Evolutionary conservation across 2,113 vertebrate genomes (phyloP), one percentile per base, ranked within the genome.

Genomic region (Callipepla californica): DNA sequence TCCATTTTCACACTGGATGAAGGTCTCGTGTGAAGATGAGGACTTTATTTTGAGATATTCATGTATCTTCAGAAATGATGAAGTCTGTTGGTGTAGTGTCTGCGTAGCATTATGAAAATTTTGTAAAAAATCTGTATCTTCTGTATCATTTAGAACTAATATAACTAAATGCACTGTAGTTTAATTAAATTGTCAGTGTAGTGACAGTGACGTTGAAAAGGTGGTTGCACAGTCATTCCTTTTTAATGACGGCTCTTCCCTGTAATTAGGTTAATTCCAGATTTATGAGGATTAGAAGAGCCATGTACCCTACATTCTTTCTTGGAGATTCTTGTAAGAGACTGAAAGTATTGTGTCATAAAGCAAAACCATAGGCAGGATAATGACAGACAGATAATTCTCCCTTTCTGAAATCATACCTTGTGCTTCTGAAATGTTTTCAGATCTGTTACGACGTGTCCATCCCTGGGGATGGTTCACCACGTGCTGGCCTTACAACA

Each of bases 161-260:
- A 95, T 92, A 97, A 86, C 55, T 80, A 74, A 96, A 93, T 55
- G 80, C 78, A 73, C 23, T 45, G 85, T 48, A 84, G 47, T 70
- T 84, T 97, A 96, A 96, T 97, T 96, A 97, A 97, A 92, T 86
- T 96, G 77, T 94, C 95, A 74, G 9, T 76, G 42, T 72, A 36
- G 48, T 95, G 89, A 91, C 83, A 75, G 62, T 47, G 42, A 94
- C 8, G 21, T 95, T 96, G 93, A 88, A 90, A 94, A 97, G 77
- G 69, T 92, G 66, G 70, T 85, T 93, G 88, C 51, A 69, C 72
- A 96, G 85, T 82, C 89, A 84, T 77, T 95, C 86, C 36, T 89
- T 89, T 96, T 93, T 93, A 87, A 93, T 62, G 66, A 67, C 72
- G 62, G 85, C 87, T 94, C 57, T 85, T 78, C 69, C 87, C 94